These are phyloP conservation scores for Cyprinella venusta DNA, from an alignment of 2,797 vertebrate species.

Conservation along the genomic window DNA sequence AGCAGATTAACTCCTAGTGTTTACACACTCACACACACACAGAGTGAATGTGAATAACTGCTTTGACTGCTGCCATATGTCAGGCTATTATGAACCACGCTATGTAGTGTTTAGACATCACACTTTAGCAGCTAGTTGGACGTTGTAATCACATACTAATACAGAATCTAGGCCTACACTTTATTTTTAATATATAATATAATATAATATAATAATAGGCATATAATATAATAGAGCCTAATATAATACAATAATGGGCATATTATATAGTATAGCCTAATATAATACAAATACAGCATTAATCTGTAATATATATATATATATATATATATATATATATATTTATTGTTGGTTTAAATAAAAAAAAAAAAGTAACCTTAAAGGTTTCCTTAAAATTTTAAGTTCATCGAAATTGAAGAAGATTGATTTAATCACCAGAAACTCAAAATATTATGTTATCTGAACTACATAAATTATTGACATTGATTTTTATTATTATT, in stretches of 20 bases:
- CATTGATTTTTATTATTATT: too few species aligned
- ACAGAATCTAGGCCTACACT: background rate
- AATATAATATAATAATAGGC: background rate
- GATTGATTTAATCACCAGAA: too few species aligned
- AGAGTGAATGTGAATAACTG: background rate
- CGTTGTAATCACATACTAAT: background rate
- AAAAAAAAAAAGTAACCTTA: too few species aligned
- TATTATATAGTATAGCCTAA: background rate
- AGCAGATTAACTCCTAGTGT: slow-evolving; percentile 20
- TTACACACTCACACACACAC: background rate
- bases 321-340: too few species aligned
- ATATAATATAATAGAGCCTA: background rate
- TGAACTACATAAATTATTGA: too few species aligned
- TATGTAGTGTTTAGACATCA: slow-evolving; percentile 19
- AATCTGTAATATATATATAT: too few species aligned
- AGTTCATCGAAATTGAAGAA: too few species aligned
- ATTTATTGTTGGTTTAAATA: too few species aligned
- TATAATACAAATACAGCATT: background rate
- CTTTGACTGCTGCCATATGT: slow-evolving; percentile 21
- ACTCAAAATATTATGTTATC: too few species aligned
- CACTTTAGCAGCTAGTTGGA: slow-evolving; percentile 23
- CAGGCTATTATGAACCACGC: slow-evolving; percentile 35
- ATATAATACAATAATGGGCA: background rate
- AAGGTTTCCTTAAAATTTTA: too few species aligned
- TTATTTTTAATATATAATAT: background rate